Percentiles rank a stretch among this genome's conserved stretches.
Conservation (phyloP, 2,113 vertebrate genomes). For the Choloepus hoffmanni region DNA sequence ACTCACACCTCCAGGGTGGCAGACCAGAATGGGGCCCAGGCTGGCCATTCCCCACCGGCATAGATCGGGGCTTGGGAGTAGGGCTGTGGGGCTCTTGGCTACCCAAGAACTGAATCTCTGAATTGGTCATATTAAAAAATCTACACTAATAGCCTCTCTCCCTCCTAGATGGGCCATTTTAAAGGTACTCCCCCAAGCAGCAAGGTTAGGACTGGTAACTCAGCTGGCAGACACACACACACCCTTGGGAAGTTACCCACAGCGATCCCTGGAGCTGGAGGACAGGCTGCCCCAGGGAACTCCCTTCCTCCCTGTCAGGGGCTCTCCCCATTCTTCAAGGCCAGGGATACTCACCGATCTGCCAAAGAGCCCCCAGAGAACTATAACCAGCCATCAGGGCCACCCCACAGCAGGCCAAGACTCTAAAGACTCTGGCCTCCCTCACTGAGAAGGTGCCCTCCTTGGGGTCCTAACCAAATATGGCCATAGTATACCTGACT, state of each 20-base stretch:
- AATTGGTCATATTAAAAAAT: background rate
- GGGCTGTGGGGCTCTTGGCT: background rate
- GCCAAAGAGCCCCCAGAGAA: background rate
- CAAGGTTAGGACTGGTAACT: background rate
- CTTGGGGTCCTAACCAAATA: constrained; percentile 51
- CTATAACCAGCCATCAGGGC: background rate
- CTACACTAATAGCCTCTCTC: background rate
- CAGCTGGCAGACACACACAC: background rate
- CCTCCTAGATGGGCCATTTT: background rate
- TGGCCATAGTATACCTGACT: constrained; percentile 4
- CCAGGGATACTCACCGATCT: background rate
- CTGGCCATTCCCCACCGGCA: background rate
- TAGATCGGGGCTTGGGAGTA: background rate
- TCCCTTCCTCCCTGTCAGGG: background rate
- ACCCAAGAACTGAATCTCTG: background rate
- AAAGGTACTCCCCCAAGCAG: background rate
- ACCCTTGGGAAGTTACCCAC: background rate
- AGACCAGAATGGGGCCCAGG: background rate
- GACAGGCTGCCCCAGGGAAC: background rate
- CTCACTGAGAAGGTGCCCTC: constrained; percentile 8
- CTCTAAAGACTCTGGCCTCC: background rate
- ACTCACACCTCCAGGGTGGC: constrained; percentile 65
- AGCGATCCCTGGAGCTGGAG: background rate
- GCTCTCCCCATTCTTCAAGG: constrained; percentile 8
- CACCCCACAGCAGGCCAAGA: background rate